Evolutionary conservation across 92 coral and sea anemone genomes (phyloP).

Genomic region (Bergia puertoricense): DNA sequence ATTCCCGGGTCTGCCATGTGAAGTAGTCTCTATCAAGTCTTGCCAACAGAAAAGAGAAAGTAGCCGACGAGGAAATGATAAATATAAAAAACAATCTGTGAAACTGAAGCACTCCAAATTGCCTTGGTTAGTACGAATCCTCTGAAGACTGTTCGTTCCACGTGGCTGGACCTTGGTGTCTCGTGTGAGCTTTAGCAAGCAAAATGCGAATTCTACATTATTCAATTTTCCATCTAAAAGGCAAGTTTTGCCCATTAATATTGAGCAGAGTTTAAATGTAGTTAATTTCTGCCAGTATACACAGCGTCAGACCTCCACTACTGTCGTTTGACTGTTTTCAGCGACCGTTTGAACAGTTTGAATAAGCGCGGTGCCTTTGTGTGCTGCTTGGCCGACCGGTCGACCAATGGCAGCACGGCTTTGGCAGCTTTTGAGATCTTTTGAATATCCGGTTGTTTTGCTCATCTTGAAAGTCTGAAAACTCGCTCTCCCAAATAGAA

Average conservation of each 20-base stretch:
- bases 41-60: background rate
- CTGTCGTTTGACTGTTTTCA: background rate
- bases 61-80: background rate
- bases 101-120: background rate
- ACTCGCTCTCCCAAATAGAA: too few species aligned
- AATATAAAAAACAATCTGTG: background rate
- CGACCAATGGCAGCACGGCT: background rate
- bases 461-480: too few species aligned
- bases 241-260: too few species aligned
- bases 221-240: background rate
- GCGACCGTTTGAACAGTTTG: background rate
- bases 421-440: too few species aligned
- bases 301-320: background rate
- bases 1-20: background rate
- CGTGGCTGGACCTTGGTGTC: background rate
- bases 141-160: conserved; percentile 7
- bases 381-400: background rate
- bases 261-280: background rate
- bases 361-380: background rate
- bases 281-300: too few species aligned
- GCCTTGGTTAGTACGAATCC: background rate
- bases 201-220: too few species aligned
- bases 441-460: too few species aligned
- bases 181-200: background rate
- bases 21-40: background rate